Percentiles rank a stretch among this genome's conserved stretches.
These are phyloP conservation scores for Eurypyga helias DNA, from an alignment of 2,113 vertebrate genomes.

Conservation along the genomic window DNA sequence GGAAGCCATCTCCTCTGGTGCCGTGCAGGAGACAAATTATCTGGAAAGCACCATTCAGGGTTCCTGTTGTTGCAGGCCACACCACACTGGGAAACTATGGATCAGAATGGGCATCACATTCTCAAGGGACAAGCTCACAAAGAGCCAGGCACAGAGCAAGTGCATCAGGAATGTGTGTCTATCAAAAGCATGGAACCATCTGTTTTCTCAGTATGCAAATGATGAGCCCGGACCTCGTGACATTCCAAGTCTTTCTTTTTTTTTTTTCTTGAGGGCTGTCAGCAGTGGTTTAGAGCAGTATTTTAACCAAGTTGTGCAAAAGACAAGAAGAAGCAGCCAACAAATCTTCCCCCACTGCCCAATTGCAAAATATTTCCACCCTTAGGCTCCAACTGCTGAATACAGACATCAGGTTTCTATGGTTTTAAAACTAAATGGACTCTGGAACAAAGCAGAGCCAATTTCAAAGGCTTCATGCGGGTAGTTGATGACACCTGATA, in stretches of 20 bases:
- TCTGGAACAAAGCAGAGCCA: background rate
- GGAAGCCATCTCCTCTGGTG: background rate
- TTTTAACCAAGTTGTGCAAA: constrained; percentile 28
- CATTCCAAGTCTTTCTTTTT: background rate
- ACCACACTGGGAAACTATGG: background rate
- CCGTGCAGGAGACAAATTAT: background rate
- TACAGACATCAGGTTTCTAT: background rate
- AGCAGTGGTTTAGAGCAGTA: constrained; percentile 4
- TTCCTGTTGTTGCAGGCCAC: background rate
- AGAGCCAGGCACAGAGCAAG: background rate
- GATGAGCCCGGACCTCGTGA: background rate
- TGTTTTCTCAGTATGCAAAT: background rate
- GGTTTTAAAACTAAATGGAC: constrained; percentile 6
- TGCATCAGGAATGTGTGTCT: background rate
- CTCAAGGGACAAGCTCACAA: background rate
- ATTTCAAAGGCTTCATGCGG: background rate
- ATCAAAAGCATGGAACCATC: background rate
- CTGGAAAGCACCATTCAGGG: background rate
- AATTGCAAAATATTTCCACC: constrained; percentile 31
- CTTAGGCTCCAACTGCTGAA: background rate
- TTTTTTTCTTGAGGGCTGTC: background rate
- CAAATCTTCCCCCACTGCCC: background rate
- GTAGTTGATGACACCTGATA: background rate
- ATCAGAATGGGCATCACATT: background rate
- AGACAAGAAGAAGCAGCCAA: background rate